Conservation (phyloP, 2,113 vertebrate genomes). For the Grallaria varia region DNA sequence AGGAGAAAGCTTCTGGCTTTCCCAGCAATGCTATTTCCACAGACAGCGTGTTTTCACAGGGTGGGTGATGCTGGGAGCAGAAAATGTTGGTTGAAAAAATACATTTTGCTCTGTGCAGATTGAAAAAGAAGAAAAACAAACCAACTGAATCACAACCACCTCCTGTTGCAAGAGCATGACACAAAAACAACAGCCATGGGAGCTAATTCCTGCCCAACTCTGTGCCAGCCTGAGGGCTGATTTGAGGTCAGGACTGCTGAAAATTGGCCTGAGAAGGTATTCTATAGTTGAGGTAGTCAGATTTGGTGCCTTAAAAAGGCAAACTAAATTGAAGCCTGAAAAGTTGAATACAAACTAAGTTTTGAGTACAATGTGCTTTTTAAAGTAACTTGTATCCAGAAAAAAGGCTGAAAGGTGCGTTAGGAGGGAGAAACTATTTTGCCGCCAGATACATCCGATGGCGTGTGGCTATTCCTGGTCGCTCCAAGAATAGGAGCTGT, state of each 20-base stretch:
- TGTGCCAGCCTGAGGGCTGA: background rate
- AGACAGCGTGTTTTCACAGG: background rate
- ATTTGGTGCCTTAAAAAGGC: background rate
- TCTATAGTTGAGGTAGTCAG: background rate
- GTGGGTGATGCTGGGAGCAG: background rate
- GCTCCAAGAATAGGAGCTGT: background rate
- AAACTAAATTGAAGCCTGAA: background rate
- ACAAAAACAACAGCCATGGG: background rate
- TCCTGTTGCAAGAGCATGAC: background rate
- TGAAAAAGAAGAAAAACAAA: slow-evolving; percentile 19
- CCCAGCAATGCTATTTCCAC: slow-evolving; percentile 17
- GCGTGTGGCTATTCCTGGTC: background rate
- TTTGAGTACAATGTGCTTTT: background rate
- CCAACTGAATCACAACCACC: slow-evolving; percentile 27
- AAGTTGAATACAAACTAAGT: background rate
- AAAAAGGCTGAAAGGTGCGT: background rate
- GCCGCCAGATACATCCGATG: background rate
- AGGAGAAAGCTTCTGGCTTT: slow-evolving; percentile 60
- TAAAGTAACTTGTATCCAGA: background rate
- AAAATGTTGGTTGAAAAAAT: slow-evolving; percentile 4
- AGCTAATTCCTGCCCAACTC: background rate
- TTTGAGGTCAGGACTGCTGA: background rate
- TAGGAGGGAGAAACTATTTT: background rate
- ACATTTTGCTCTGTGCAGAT: background rate
- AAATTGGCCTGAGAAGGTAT: background rate